phyloP scores from a whole-genome alignment of 2,888 invertebrate species.

The Ommatoiulus sabulosus region DNA sequence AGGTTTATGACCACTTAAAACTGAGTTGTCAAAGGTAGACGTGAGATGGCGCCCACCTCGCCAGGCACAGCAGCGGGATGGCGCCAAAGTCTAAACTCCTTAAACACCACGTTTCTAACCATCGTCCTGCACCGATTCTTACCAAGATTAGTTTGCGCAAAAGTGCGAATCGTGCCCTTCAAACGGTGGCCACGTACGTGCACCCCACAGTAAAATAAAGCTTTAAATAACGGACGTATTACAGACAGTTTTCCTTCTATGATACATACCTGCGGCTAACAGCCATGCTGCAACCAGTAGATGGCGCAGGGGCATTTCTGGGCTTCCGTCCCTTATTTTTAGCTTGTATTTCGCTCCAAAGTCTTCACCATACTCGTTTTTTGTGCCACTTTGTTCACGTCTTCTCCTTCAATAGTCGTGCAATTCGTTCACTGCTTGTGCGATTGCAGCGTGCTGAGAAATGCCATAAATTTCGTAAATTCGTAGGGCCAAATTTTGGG shows the following conservation, averaged over 20 bases:
- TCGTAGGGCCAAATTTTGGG: constrained; percentile 10
- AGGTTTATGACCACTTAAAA: too few relatives aligned
- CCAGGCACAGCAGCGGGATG: too few relatives aligned
- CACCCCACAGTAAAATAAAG: too few relatives aligned
- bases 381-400: background rate
- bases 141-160: too few relatives aligned
- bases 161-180: too few relatives aligned
- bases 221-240: too few relatives aligned
- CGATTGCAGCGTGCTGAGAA: background rate
- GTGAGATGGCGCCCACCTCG: too few relatives aligned
- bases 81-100: too few relatives aligned
- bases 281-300: background rate
- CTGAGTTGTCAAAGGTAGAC: too few relatives aligned
- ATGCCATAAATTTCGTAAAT: constrained; percentile 21
- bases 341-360: background rate
- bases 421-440: background rate
- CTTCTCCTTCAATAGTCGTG: constrained; percentile 1
- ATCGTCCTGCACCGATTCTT: too few relatives aligned
- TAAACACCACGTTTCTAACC: too few relatives aligned
- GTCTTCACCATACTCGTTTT: constrained; percentile 12
- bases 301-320: background rate
- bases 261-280: background rate
- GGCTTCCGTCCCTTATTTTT: background rate
- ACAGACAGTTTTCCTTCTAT: background rate
- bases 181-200: too few relatives aligned